Evolutionary conservation across 1,140 invertebrate genomes (phyloP), one percentile per base, ranked within the genome.

Genomic region (Berghia stephanieae): DNA sequence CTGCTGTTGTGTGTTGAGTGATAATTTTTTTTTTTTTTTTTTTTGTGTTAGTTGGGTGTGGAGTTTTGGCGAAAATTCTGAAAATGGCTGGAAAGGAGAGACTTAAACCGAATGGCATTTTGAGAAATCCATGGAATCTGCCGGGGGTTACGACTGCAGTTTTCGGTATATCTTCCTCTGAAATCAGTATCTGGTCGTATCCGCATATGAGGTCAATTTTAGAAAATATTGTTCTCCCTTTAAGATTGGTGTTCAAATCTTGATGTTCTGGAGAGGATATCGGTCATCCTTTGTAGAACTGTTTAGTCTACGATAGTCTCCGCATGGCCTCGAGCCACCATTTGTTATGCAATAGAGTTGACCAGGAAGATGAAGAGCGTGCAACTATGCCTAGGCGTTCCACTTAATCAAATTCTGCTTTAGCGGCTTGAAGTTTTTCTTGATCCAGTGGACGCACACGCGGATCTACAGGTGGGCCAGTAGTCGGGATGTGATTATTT

Each of bases 281-380:
- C 52, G 80, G 78, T 86, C 84, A n/a, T n/a, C n/a, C n/a, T n/a
- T n/a, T n/a, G n/a, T n/a, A n/a, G n/a, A n/a, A n/a, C n/a, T n/a
- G n/a, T n/a, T n/a, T n/a, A n/a, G n/a, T n/a, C n/a, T n/a, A n/a
- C n/a, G n/a, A n/a, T n/a, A n/a, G n/a, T n/a, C 90, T 0, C 90
- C 88, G 73, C 86, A 89, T 0, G 87, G 80, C 38, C 91, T 75
- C 81, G 85, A 90, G 13, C 72, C 74, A 6, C 85, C 88, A 77
- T 86, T 81, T 60, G 82, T 81, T 82, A 77, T 89, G 87, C 5
- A 91, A 67, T n/a, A 89, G 87, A 4, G 86, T 88, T 21, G 90
- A 82, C 90, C 90, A 92, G 10, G 85, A 38, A 27, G 60, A 66
- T 36, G 36, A 43, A 46, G 49, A 73, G 27, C 16, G 46, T 27